phyloP scores from a whole-genome alignment of 2,888 invertebrate species.

The Mythimna ferrago region DNA sequence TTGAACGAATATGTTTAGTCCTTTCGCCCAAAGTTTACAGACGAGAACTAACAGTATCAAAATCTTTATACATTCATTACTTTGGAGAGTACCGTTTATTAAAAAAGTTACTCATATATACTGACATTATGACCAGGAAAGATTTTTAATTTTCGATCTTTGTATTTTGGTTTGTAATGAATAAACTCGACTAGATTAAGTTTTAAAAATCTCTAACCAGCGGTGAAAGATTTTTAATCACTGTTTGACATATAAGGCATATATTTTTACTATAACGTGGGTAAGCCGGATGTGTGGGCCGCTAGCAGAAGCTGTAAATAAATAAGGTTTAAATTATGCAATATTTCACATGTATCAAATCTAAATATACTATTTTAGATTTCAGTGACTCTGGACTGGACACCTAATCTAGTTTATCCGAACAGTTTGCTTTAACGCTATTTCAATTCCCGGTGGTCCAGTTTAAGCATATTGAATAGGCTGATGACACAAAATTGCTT shows the following conservation, averaged over 20 bases:
- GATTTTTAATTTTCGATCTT: too few relatives aligned
- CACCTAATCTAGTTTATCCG: conserved; percentile 23
- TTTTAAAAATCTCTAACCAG: too few relatives aligned
- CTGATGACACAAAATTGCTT: conserved; percentile 64
- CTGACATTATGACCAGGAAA: too few relatives aligned
- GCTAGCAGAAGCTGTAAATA: neutral
- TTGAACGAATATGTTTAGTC: conserved; percentile 15
- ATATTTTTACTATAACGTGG: too few relatives aligned
- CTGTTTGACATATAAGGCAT: too few relatives aligned
- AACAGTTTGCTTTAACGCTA: conserved; percentile 16
- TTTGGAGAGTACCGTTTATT: too few relatives aligned
- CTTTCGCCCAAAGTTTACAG: neutral
- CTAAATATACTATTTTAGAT: neutral
- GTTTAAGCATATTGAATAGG: conserved; percentile 62
- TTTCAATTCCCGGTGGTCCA: conserved; percentile 57
- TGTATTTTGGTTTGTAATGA: neutral
- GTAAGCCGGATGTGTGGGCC: too few relatives aligned
- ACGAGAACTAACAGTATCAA: neutral
- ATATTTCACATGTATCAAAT: neutral
- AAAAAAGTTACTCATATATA: too few relatives aligned
- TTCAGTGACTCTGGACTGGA: neutral
- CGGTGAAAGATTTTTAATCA: too few relatives aligned
- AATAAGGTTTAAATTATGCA: neutral
- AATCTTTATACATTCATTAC: neutral
- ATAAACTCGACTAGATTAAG: too few relatives aligned